These are phyloP conservation scores for Dufourea novaeangliae DNA, from an alignment of 1,140 invertebrate species.

Conservation along the genomic window DNA sequence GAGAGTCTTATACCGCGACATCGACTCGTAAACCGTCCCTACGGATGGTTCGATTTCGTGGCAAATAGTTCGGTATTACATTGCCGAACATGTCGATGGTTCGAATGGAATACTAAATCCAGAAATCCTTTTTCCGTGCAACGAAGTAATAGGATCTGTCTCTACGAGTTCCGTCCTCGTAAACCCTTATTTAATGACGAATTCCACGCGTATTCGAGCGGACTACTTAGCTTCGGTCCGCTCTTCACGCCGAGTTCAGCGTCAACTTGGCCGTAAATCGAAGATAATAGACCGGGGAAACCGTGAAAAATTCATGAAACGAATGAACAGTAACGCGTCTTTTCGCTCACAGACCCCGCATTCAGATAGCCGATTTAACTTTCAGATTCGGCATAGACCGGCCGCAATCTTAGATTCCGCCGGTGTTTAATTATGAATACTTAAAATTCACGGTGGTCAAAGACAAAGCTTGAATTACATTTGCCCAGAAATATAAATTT, in stretches of 20 bases:
- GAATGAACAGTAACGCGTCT: constrained; percentile 57
- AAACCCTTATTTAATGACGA: neutral
- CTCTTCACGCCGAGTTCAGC: constrained; percentile 17
- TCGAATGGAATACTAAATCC: neutral
- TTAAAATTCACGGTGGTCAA: too few relatives aligned
- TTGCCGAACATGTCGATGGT: neutral
- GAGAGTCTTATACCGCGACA: constrained; percentile 27
- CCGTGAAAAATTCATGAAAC: constrained; percentile 85
- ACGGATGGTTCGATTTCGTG: constrained; percentile 11
- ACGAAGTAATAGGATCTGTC: neutral
- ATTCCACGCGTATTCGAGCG: neutral
- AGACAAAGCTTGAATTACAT: too few relatives aligned
- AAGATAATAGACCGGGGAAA: constrained; percentile 15
- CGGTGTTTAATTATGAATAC: neutral
- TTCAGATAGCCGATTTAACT: constrained; percentile 58
- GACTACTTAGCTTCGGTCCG: neutral
- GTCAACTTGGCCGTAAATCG: neutral
- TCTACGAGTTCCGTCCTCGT: neutral
- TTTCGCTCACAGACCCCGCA: constrained; percentile 5
- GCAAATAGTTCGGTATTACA: constrained; percentile 1
- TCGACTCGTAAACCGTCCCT: constrained; percentile 22
- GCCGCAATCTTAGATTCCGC: neutral
- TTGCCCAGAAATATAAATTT: neutral
- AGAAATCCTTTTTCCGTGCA: neutral
- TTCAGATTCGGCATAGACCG: constrained; percentile 49